Percentiles rank a stretch among this genome's conserved stretches.
phyloP scores from a whole-genome alignment of 2,797 vertebrate genomes.

The Chelonia mydas region DNA sequence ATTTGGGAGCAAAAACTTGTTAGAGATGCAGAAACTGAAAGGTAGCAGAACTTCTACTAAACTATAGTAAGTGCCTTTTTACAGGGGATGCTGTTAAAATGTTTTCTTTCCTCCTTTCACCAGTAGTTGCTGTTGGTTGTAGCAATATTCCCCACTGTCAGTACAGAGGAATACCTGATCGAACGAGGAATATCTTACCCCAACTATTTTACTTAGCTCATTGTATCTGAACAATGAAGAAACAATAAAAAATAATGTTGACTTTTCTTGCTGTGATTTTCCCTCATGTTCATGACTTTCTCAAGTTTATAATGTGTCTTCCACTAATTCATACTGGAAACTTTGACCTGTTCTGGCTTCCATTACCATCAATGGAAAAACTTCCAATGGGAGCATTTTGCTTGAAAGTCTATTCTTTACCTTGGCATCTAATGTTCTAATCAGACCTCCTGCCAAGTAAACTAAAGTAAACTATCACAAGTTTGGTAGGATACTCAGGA shows the following conservation, averaged over 20 bases:
- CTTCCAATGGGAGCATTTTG: slow-evolving; percentile 55
- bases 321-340: slow-evolving; percentile 66
- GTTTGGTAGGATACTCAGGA: slow-evolving; percentile 75
- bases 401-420: slow-evolving; percentile 73
- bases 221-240: background rate
- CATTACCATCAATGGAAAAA: slow-evolving; percentile 51
- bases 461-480: slow-evolving; percentile 56
- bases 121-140: background rate
- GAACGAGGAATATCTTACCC: background rate
- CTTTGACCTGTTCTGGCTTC: slow-evolving; percentile 49
- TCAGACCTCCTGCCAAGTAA: slow-evolving; percentile 73
- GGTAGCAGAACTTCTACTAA: background rate
- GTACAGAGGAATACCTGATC: background rate
- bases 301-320: slow-evolving; percentile 33
- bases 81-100: background rate
- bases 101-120: background rate
- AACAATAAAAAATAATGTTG: background rate
- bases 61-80: background rate
- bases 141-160: background rate
- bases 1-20: background rate
- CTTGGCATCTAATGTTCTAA: slow-evolving; percentile 69
- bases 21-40: background rate
- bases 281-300: background rate
- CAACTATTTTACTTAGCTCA: background rate
- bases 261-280: background rate